Base-by-base conservation (phyloP, 2,113 vertebrate species). In the Calyptommatus sinebrachiatus region DNA sequence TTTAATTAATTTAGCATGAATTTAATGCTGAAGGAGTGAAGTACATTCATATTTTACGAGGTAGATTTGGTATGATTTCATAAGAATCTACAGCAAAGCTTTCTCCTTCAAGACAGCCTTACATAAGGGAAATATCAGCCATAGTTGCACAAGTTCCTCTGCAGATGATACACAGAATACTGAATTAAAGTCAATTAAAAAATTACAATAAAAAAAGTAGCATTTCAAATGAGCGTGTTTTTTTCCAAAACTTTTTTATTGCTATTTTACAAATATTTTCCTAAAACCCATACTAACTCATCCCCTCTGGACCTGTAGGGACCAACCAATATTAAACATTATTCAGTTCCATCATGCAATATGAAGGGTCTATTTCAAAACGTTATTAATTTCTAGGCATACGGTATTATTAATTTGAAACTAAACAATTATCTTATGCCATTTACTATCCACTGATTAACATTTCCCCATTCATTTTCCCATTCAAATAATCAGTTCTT, bases 351-450 rank as follows among this genome's bases (percentile, higher is more conserved):
- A 41, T 66, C 1, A 86, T 90, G 50, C 63, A 78, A 85, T 71
- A 81, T 5, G 35, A 46, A 66, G 75, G 7, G 41, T 65, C 14
- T 18, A 41, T 41, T 41, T 41, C 35, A 41, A 41, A 41, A 41
- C 35, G 35, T 41, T 41, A 41, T 41, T 41, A 41, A 41, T 41
- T 41, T 41, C 35, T 41, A 41, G 35, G 35, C 35, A 41, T 41
- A 41, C 35, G 35, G 35, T 41, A 41, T 41, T 41, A 41, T 41
- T 41, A 41, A 41, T 41, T 41, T 41, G 35, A 41, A 41, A 75
- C 77, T 76, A 85, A 86, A 83, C 71, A 85, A 78, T 28, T 53
- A 11, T 41, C 77, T 77, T 28, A 86, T 41, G 35, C 35, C 35
- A 41, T 41, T 41, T 41, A 2, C 35, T 5, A 41, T 41, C 3